These are phyloP conservation scores for Strigamia transsilvanica DNA, from an alignment of 2,888 invertebrate genomes.

Conservation along the genomic window DNA sequence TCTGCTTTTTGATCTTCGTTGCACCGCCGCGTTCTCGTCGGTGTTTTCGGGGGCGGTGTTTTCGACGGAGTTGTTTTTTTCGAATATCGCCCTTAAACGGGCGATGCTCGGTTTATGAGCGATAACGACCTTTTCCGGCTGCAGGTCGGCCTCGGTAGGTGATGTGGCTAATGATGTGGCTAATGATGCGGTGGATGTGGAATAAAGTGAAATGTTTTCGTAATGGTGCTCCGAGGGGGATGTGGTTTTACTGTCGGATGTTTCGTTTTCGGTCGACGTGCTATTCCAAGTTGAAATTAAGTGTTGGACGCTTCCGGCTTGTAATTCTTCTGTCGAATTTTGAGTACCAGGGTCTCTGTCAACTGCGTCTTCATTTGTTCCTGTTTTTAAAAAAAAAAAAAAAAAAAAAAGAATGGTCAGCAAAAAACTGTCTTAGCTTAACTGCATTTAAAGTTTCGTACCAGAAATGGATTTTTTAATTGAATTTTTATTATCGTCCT, in stretches of 20 bases:
- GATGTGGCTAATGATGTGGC: conserved; percentile 24
- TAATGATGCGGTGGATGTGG: conserved; percentile 11
- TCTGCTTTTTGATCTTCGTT: neutral
- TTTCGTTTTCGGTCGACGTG: neutral
- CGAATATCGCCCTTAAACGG: conserved; percentile 63
- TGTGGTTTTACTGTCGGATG: neutral
- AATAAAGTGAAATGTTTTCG: conserved; percentile 14
- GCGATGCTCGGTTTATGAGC: conserved; percentile 62
- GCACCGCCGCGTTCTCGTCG: neutral
- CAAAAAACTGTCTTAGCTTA: no score
- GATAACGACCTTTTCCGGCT: conserved; percentile 55
- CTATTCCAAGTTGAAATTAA: conserved; percentile 11
- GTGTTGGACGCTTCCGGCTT: neutral
- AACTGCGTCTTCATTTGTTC: neutral
- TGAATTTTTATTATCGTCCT: conserved; percentile 48
- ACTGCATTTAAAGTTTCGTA: neutral
- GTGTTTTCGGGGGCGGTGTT: conserved; percentile 50
- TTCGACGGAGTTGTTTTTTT: conserved; percentile 57
- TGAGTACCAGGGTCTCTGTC: neutral
- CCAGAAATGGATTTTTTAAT: neutral
- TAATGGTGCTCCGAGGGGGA: conserved; percentile 9
- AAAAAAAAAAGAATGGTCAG: no score
- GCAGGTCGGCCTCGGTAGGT: conserved; percentile 9
- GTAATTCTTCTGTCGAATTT: neutral
- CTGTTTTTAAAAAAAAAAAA: neutral